Percentiles rank a stretch among this genome's conserved stretches.
phyloP scores from a whole-genome alignment of 2,888 invertebrate genomes.

The Pristionchus mayeri region DNA sequence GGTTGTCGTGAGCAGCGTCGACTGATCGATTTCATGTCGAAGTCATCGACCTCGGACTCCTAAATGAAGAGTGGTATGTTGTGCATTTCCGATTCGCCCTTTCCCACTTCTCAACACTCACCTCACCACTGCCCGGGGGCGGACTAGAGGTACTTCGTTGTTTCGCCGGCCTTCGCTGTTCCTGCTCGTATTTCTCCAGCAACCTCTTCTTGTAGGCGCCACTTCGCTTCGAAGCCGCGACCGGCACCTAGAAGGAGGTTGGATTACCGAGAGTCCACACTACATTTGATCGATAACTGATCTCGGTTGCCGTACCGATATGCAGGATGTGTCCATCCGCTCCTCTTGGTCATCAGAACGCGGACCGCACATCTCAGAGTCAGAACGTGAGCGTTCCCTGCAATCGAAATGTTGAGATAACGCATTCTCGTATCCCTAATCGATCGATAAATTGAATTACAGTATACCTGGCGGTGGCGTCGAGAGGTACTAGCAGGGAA shows the following conservation, averaged over 20 bases:
- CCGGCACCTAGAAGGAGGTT: slow-evolving; percentile 9
- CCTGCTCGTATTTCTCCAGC: slow-evolving; percentile 65
- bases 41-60: slow-evolving; percentile 59
- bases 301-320: slow-evolving; percentile 38
- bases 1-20: slow-evolving; percentile 62
- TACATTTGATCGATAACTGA: slow-evolving; percentile 23
- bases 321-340: slow-evolving; percentile 57
- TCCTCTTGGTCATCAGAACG: slow-evolving; percentile 58
- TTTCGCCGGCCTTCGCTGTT: slow-evolving; percentile 57
- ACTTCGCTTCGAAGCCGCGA: slow-evolving; percentile 35
- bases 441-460: background rate
- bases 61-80: slow-evolving; percentile 10
- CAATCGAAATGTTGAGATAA: background rate
- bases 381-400: slow-evolving; percentile 73
- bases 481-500: slow-evolving; percentile 46
- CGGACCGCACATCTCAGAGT: slow-evolving; percentile 69
- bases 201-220: slow-evolving; percentile 70
- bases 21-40: slow-evolving; percentile 57
- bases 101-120: slow-evolving; percentile 10
- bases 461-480: slow-evolving; percentile 34
- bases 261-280: background rate
- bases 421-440: background rate
- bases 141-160: slow-evolving; percentile 58
- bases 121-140: slow-evolving; percentile 55
- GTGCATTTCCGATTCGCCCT: background rate